Conservation (phyloP, 2,113 vertebrate species). For the Elachura formosa region DNA sequence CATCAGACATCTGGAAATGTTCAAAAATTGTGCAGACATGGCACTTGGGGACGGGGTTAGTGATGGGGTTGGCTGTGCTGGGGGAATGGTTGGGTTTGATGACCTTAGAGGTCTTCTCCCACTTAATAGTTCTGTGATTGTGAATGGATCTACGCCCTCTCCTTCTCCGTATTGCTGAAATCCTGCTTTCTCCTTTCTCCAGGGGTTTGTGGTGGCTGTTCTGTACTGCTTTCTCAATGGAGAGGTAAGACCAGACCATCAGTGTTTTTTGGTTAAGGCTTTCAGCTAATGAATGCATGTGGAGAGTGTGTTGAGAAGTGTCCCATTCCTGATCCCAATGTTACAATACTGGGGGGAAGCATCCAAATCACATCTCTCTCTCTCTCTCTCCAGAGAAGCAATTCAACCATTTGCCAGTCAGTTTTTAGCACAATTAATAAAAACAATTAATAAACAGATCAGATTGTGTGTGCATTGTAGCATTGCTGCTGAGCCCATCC, state of each 20-base stretch:
- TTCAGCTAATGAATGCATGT: background rate
- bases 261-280: background rate
- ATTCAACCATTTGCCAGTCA: background rate
- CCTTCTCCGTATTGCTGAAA: background rate
- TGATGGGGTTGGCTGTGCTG: background rate
- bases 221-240: constrained; percentile 83
- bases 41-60: background rate
- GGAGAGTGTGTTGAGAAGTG: background rate
- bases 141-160: background rate
- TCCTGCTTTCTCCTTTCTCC: background rate
- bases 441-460: background rate
- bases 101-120: background rate
- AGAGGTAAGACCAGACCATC: constrained; percentile 74
- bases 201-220: constrained; percentile 80
- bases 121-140: no score
- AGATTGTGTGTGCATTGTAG: background rate
- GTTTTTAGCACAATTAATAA: background rate
- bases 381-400: background rate
- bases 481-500: background rate
- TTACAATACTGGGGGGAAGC: fast-evolving
- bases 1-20: background rate
- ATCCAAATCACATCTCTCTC: background rate
- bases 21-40: background rate
- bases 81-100: background rate
- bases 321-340: background rate